Base-by-base conservation (phyloP, 2,888 invertebrate genomes). In the Oscheius myriophilus region DNA sequence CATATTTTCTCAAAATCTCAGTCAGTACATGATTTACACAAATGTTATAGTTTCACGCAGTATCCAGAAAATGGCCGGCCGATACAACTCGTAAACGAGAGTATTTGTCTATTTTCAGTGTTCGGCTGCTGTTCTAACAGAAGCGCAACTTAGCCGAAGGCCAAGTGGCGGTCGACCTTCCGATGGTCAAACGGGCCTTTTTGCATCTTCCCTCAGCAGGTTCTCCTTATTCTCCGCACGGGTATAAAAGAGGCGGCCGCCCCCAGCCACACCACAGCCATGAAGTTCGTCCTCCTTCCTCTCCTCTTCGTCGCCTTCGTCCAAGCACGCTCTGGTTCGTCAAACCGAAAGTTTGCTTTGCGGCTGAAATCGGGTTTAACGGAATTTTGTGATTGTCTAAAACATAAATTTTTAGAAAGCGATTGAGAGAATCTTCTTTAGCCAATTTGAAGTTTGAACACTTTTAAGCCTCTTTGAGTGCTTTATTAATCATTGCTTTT, bases 161-260 rank as follows among this genome's bases (percentile, higher is more conserved):
- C 46, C 61, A 61, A 61, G 61, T 46, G 61, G 49, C 21, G 46
- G 14, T 18, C 49, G 61, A 61, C 61, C 61, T 61, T 61, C 61
- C 61, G 25, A 61, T 61, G 61, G 61, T 61, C 61, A 61, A 61
- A 61, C 61, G 61, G 49, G 61, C 49, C 26, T 49, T 57, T 61
- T 57, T 61, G 53, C 53, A 53, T 23, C 39, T 26, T 42, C 39
- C 57, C 61, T 61, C 61, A 61, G 61, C 61, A 61, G 61, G 61
- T 61, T 61, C 61, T 61, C 49, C 61, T 61, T 45, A 59, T 61
- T 49, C 61, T 61, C 61, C 61, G 49, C 46, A 26, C n/a, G 61
- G 49, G 49, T 18, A 46, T 61, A 61, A 49, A 61, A 61, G 49
- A 61, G 26, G 45, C 9, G 61, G 25, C 42, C 33, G 59, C 33